Base-by-base conservation (phyloP, 1,140 invertebrate species). In the Lepidurus packardi region DNA sequence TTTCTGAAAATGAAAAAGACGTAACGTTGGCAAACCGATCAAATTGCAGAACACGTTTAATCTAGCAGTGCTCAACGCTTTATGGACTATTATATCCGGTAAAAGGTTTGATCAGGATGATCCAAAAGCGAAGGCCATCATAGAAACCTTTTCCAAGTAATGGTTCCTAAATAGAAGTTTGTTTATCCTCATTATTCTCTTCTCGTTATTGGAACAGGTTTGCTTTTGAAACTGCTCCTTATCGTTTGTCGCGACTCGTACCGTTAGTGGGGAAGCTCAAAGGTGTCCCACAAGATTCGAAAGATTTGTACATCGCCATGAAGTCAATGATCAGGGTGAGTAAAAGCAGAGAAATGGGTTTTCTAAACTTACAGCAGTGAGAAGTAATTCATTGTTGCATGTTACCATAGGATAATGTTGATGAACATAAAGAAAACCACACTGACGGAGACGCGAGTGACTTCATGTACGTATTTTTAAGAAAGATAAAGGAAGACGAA, bases 191-290 rank as follows among this genome's bases (percentile, higher is more conserved):
- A 25, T 25, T 25, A 1, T 76, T 3, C 2, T 2, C 3, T 41
- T 77, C 7, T 11, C 77, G 9, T 43, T 43, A 7, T 13, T 74
- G n/a, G 76, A 76, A 76, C 34, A 44, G 13, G 41, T 44, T 44
- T 43, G 2, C 2, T 3, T 44, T 11, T 77, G 41, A 24, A 16
- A 4, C 1, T 41, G 21, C 41, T 21, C 25, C 16, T 5, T 44
- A 3, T 44, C 76, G 41, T 77, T 73, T 9, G 73, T 73, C n/a
- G 43, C 10, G 3, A 74, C 73, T 25, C 21, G 16, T 11, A 42
- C 78, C 21, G 25, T 73, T 11, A 78, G 76, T 11, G 73, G 77
- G 43, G 44, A 79, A 44, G 73, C 78, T 74, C 75, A 77, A 79
- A 74, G 78, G 10, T 25, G 74, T 43, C 44, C 74, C 78, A 78